A percentile compares a stretch with the other conserved stretches of the same genome.
Conservation (phyloP, 2,888 invertebrate genomes). For the Ochropacha duplaris region DNA sequence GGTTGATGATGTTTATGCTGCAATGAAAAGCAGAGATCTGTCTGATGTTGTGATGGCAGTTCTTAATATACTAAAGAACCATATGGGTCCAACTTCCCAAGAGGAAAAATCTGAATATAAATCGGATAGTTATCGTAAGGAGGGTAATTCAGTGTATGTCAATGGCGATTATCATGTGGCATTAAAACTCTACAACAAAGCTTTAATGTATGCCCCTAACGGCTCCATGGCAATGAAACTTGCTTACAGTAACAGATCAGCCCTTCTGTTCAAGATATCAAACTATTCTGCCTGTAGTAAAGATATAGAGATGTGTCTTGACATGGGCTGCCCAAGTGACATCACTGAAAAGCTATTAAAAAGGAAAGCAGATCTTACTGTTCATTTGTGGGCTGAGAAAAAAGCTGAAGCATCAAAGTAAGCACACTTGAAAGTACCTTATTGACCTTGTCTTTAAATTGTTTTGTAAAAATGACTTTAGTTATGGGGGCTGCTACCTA, state of each 20-base stretch:
- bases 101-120: background rate
- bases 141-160: slow-evolving; percentile 26
- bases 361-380: slow-evolving; percentile 16
- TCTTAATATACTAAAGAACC: background rate
- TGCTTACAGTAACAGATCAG: slow-evolving; percentile 40
- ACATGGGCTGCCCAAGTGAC: slow-evolving; percentile 30
- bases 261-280: slow-evolving; percentile 16
- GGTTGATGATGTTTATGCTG: background rate
- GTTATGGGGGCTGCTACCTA: too few species aligned
- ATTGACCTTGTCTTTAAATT: too few species aligned
- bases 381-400: background rate
- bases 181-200: slow-evolving; percentile 30
- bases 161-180: background rate
- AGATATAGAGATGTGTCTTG: slow-evolving; percentile 35
- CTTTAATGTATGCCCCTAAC: slow-evolving; percentile 34
- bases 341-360: slow-evolving; percentile 24
- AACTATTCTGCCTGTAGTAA: slow-evolving; percentile 18
- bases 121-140: slow-evolving; percentile 25
- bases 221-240: slow-evolving; percentile 27
- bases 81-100: background rate
- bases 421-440: too few species aligned
- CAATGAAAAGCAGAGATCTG: background rate
- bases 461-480: too few species aligned
- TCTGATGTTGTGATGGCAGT: background rate
- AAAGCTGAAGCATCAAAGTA: background rate